Conservation (phyloP, 2,797 vertebrate genomes). For the Pelobates cultripes region DNA sequence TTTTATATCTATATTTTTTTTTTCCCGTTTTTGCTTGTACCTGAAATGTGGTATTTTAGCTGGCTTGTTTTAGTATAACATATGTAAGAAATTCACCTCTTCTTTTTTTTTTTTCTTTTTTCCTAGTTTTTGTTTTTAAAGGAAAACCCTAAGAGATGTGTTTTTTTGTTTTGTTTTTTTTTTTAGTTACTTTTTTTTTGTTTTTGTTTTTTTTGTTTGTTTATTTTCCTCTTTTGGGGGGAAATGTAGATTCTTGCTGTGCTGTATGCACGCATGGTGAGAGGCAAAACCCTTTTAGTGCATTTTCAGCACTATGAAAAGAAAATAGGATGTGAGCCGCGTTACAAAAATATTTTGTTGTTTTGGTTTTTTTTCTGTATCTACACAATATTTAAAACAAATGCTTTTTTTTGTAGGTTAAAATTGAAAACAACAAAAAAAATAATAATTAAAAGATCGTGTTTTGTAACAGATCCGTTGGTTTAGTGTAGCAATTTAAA, state of each 20-base stretch:
- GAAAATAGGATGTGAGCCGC: conserved; percentile 45
- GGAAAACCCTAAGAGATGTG: conserved; percentile 19
- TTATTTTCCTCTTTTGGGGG: conserved; percentile 35
- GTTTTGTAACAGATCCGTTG: conserved; percentile 52
- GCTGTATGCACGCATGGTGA: conserved; percentile 34
- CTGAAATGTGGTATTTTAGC: conserved; percentile 35
- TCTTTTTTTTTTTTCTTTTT: not conserved
- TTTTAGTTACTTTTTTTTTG: no score
- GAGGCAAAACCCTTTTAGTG: conserved; percentile 51
- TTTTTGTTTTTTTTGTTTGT: conserved; percentile 19
- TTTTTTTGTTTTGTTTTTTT: not conserved
- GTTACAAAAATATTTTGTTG: conserved; percentile 18
- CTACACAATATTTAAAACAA: conserved; percentile 45
- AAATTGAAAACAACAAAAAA: conserved; percentile 43
- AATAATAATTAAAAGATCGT: conserved; percentile 22
- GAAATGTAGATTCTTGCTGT: conserved; percentile 50
- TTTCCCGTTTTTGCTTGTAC: conserved; percentile 23
- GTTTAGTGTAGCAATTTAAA: conserved; percentile 52
- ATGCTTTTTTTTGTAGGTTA: conserved; percentile 53
- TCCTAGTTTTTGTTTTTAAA: conserved; percentile 27
- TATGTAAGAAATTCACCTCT: not conserved
- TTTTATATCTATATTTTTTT: not conserved
- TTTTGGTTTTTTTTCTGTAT: conserved; percentile 34
- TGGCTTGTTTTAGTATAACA: conserved; percentile 40
- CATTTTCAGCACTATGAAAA: conserved; percentile 53